phyloP scores from a whole-genome alignment of 2,113 vertebrate genomes.

The Clarias magur region DNA sequence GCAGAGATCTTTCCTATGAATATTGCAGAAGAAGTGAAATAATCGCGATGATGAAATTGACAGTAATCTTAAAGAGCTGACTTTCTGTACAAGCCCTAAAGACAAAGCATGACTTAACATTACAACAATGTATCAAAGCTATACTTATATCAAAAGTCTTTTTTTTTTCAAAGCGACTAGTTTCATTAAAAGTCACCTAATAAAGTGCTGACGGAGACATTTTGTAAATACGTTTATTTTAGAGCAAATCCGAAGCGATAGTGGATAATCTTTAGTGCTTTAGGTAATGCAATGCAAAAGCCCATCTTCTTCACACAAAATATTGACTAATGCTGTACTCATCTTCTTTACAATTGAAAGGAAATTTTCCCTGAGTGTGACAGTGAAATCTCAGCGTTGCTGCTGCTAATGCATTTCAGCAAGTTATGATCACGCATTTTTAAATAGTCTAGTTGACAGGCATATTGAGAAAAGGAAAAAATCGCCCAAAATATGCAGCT shows the following conservation, averaged over 20 bases:
- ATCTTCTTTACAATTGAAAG: conserved; percentile 31
- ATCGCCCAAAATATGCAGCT: background rate
- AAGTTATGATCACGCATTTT: background rate
- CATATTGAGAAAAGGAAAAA: conserved; percentile 1
- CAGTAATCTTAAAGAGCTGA: background rate
- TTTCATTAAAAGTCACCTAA: background rate
- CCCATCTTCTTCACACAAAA: conserved; percentile 27
- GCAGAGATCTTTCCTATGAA: conserved; percentile 1
- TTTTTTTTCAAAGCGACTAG: background rate
- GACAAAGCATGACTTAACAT: background rate
- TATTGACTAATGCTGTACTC: conserved; percentile 41
- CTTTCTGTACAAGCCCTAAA: background rate
- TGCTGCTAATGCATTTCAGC: conserved; percentile 9
- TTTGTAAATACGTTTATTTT: conserved; percentile 1
- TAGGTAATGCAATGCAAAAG: conserved; percentile 23
- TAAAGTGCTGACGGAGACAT: background rate
- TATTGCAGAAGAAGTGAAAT: background rate
- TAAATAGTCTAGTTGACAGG: conserved; percentile 6
- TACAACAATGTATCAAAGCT: background rate
- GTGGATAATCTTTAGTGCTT: conserved; percentile 27
- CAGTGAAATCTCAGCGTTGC: conserved; percentile 19
- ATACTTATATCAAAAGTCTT: background rate
- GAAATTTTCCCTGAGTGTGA: conserved; percentile 29
- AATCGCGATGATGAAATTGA: conserved; percentile 15
- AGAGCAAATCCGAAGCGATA: background rate